Evolutionary conservation across 2,113 vertebrate genomes (phyloP), one percentile per base, ranked within the genome.

Genomic region (Oreochromis spilurus): DNA sequence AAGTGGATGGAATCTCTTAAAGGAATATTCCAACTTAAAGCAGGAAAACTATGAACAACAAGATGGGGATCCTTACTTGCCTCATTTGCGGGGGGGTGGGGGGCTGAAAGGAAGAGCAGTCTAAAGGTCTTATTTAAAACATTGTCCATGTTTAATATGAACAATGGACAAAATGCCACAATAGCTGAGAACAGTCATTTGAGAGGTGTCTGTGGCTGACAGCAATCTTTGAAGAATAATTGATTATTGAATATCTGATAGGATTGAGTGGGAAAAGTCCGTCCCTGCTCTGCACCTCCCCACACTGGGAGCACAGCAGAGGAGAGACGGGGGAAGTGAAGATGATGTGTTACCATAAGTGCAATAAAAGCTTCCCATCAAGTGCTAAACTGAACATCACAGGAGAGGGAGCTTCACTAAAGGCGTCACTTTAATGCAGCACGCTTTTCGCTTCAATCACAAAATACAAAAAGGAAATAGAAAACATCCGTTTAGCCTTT

Each of bases 1-100:
- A 16, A 75, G 43, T 40, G 80, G 38, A 80, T 60, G 19, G 45
- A 54, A 24, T 75, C 65, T 89, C 70, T 85, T 67, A 82, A 85
- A 79, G 84, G 52, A 19, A 60, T 34, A 72, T 70, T 82, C 36
- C 45, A 17, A 4, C 54, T 8, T 54, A 10, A 60, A 75, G n/a
- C 24, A 60, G 31, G 52, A 36, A 31, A 54, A 55, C n/a, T 11
- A 24, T 3, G 10, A 55, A n/a, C 21, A 12, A 9, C 53, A 13
- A 3, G 4, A 11, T 57, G 53, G 21, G 9, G 16, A 48, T 48
- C 5, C 14, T 48, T 16, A 16, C 14, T 14, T 16, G 45, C 13
- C 5, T 50, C 48, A 53, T 53, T 9, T 53, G 7, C 50, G 19
- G 21, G 21, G 4, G 4, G 8, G 6, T 24, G n/a, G 19, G 7